Conservation (phyloP, 2,113 vertebrate genomes). For the Thalassoma bifasciatum region DNA sequence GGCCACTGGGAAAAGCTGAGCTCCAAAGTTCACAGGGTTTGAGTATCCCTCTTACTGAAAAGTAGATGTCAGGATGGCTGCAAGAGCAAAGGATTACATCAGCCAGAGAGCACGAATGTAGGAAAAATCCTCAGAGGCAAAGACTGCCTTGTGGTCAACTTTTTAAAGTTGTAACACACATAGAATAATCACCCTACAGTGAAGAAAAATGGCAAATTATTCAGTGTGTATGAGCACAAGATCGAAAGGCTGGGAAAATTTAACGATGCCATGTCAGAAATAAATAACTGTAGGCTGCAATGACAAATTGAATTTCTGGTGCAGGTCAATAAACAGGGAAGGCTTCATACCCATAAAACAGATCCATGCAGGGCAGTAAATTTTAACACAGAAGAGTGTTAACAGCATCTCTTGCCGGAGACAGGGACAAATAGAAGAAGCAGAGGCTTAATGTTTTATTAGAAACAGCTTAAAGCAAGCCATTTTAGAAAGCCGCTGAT, state of each 20-base stretch:
- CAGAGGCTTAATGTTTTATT: background rate
- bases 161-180: background rate
- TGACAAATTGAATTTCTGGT: conserved; percentile 15
- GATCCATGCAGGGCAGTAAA: conserved; percentile 12
- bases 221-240: conserved; percentile 1
- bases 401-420: background rate
- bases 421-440: background rate
- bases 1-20: conserved; percentile 29
- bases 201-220: conserved; percentile 3
- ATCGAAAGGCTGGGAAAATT: conserved; percentile 22
- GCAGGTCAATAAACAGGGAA: conserved; percentile 42
- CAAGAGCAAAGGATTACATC: conserved; percentile 22
- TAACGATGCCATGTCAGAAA: conserved; percentile 10
- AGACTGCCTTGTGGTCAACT: conserved; percentile 11
- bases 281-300: conserved; percentile 25
- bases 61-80: conserved; percentile 6
- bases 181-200: background rate
- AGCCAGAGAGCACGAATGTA: conserved; percentile 8
- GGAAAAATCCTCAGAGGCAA: conserved; percentile 1
- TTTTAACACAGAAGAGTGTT: conserved; percentile 11
- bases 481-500: conserved; percentile 2
- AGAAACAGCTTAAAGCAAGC: conserved; percentile 5
- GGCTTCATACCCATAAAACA: conserved; percentile 21
- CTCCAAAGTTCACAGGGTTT: conserved; percentile 30
- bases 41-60: conserved; percentile 1